phyloP scores from a whole-genome alignment of 2,797 vertebrate species.

The Manis crassicaudata region DNA sequence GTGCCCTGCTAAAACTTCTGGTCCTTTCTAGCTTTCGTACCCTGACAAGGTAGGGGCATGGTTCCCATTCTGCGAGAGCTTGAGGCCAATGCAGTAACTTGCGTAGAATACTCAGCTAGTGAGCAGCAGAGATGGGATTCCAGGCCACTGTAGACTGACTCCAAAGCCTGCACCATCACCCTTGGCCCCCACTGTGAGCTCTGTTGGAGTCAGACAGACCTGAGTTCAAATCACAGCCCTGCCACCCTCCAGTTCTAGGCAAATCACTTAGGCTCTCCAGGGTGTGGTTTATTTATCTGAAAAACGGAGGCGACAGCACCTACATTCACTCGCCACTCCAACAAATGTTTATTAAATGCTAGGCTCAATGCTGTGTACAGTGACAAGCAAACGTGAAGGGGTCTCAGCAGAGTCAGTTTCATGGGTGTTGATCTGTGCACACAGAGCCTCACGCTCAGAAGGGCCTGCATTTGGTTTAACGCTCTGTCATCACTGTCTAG shows the following conservation, averaged over 20 bases:
- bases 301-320: not conserved
- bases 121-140: rapidly evolving
- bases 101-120: rapidly evolving
- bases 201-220: not conserved
- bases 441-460: not conserved
- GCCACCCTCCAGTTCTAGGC: not conserved
- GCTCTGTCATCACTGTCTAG: not conserved
- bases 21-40: not conserved
- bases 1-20: rapidly evolving
- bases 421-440: rapidly evolving
- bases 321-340: rapidly evolving
- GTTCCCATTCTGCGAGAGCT: not conserved
- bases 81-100: not conserved
- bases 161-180: rapidly evolving
- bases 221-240: not conserved
- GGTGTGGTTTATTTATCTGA: not conserved
- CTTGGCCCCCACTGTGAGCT: rapidly evolving
- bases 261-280: too few relatives aligned
- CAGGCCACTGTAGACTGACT: rapidly evolving
- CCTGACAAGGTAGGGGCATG: not conserved
- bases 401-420: not conserved
- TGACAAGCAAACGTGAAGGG: rapidly evolving
- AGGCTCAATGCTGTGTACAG: rapidly evolving
- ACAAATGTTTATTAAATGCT: not conserved
- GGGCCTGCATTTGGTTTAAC: rapidly evolving